phyloP scores from a whole-genome alignment of 2,888 invertebrate species.

The Helicoverpa assulta region DNA sequence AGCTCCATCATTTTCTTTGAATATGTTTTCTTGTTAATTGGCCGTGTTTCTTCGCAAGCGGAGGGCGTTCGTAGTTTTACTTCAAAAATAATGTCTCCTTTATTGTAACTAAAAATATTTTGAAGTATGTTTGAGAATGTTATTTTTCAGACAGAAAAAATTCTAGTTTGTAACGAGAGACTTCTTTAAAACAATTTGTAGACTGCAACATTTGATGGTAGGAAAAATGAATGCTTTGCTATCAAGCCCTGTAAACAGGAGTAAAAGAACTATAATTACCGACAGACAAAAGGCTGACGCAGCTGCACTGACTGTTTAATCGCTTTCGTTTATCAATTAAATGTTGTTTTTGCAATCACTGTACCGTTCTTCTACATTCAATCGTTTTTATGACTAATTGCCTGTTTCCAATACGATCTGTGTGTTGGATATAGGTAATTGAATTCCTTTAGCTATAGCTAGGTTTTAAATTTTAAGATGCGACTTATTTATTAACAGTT shows the following conservation, averaged over 20 bases:
- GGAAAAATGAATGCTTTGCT: background rate
- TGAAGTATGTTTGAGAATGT: too few species aligned
- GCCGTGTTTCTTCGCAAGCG: background rate
- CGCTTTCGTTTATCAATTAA: constrained; percentile 23
- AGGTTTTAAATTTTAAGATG: background rate
- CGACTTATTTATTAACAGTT: background rate
- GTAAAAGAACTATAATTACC: constrained; percentile 21
- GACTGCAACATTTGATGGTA: background rate
- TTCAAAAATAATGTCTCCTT: too few species aligned
- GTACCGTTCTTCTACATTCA: constrained; percentile 20
- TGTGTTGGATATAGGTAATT: constrained; percentile 5
- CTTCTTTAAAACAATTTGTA: background rate
- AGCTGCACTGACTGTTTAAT: background rate
- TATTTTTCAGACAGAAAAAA: background rate
- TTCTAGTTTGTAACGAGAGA: background rate
- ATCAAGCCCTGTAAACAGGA: constrained; percentile 16
- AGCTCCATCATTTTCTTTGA: constrained; percentile 6
- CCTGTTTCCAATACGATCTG: background rate
- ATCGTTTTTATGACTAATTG: constrained; percentile 13
- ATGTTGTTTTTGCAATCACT: constrained; percentile 25
- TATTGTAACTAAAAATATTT: too few species aligned
- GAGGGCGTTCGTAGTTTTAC: too few species aligned
- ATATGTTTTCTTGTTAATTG: background rate
- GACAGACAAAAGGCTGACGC: constrained; percentile 11
- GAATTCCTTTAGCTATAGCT: background rate